Evolutionary conservation across 2,888 invertebrate species (phyloP).

Genomic region (Clepsis dumicolana): DNA sequence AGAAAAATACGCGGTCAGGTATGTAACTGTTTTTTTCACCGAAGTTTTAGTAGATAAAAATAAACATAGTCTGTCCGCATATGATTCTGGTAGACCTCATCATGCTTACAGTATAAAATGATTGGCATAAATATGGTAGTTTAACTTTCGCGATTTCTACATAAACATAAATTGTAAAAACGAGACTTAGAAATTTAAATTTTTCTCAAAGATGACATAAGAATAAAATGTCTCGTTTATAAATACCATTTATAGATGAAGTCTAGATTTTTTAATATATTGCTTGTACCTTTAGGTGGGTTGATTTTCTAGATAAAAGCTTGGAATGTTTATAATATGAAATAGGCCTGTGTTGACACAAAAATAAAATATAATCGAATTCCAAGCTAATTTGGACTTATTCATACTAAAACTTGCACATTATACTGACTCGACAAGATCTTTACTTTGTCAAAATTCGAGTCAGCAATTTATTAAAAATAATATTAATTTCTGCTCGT

Average conservation of each 20-base stretch:
- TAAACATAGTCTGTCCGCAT: neutral
- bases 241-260: slow-evolving; percentile 10
- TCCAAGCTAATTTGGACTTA: slow-evolving; percentile 22
- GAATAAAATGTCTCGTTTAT: neutral
- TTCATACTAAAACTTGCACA: slow-evolving; percentile 22
- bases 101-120: slow-evolving; percentile 24
- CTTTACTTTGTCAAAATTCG: slow-evolving; percentile 16
- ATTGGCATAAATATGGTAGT: neutral
- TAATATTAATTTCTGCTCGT: neutral
- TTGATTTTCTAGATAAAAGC: slow-evolving; percentile 20
- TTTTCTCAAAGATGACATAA: neutral
- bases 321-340: slow-evolving; percentile 29
- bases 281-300: slow-evolving; percentile 43
- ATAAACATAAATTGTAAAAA: neutral
- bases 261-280: slow-evolving; percentile 16
- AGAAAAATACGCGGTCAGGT: neutral
- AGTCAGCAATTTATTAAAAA: neutral
- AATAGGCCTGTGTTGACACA: slow-evolving; percentile 16
- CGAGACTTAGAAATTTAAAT: neutral
- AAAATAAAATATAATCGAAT: slow-evolving; percentile 12
- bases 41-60: neutral
- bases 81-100: neutral
- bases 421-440: slow-evolving; percentile 23
- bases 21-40: neutral
- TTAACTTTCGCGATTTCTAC: neutral